These are phyloP conservation scores for Copidosoma floridanum DNA, from an alignment of 1,140 invertebrate species.

Conservation along the genomic window DNA sequence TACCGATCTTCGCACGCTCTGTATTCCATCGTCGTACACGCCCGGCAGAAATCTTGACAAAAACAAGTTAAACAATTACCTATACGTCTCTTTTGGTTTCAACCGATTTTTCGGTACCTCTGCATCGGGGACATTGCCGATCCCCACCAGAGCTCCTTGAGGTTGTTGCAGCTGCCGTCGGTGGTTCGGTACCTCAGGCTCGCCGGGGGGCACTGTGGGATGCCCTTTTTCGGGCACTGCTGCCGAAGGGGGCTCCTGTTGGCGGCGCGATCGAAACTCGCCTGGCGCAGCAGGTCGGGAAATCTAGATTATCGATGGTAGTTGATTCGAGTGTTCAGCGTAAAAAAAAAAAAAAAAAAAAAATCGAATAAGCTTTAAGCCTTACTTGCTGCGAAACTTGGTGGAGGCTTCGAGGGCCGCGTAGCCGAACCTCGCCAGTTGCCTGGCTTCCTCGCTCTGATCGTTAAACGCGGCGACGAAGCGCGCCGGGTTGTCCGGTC, in stretches of 20 bases:
- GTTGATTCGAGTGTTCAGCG: too few species aligned
- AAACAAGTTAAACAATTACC: too few species aligned
- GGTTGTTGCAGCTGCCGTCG: conserved; percentile 86
- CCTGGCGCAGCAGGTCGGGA: conserved; percentile 36
- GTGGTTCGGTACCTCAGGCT: conserved; percentile 70
- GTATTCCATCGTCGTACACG: conserved; percentile 75
- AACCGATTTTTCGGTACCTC: too few species aligned
- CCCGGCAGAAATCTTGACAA: conserved; percentile 70
- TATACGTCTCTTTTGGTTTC: too few species aligned
- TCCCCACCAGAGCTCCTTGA: conserved; percentile 73
- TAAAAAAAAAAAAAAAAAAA: too few species aligned
- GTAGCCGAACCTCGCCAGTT: conserved; percentile 67
- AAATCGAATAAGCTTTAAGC: too few species aligned
- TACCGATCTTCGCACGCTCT: conserved; percentile 55
- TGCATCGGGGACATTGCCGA: conserved; percentile 79
- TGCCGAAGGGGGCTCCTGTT: conserved; percentile 51
- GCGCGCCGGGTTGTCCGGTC: conserved; percentile 66
- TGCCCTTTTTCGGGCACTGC: conserved; percentile 64
- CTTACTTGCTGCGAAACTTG: conserved; percentile 40
- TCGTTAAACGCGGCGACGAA: conserved; percentile 73
- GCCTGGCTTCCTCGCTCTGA: conserved; percentile 63
- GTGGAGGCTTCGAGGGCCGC: conserved; percentile 66
- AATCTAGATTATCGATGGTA: too few species aligned
- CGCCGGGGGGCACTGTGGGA: conserved; percentile 62
- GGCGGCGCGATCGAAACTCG: conserved; percentile 27